Evolutionary conservation across 2,797 vertebrate species (phyloP), one percentile per base, ranked within the genome.

Genomic region (Graptemys geographica): DNA sequence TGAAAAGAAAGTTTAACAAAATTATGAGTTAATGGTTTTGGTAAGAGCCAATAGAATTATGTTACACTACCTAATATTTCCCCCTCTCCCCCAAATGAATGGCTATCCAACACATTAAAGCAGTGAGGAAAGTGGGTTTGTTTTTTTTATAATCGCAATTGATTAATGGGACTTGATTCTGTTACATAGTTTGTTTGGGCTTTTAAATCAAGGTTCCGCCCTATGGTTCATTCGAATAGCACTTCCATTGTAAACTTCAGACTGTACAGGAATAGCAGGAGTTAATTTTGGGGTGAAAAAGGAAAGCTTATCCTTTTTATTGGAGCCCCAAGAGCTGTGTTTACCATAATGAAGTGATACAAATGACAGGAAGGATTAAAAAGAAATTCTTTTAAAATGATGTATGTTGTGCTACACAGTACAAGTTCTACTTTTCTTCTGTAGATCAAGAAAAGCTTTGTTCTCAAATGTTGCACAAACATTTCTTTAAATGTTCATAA

Each of bases 241-340:
- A 72, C 37, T 72, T 25, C 37, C 69, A 72, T 10, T 72, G n/a
- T 11, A 72, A 72, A 41, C 69, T 49, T 47, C 74, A 47, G 44
- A 31, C 13, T 87, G 96, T 83, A 78, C 93, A 79, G 88, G 79
- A 93, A 95, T 95, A 95, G 93, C 95, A 95, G 95, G 97, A 97
- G 96, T 96, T 96, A 81, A 93, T 96, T 88, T 76, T 90, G 95
- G 85, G 96, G 88, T 92, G 86, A 23, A 85, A 93, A 97, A 91
- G 80, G 76, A n/a, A 88, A 95, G 94, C 80, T 93, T 78, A 79
- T 79, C 83, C 93, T 88, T 83, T 82, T 81, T 28, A 5, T n/a
- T 19, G 11, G 84, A 81, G 88, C 86, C 96, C 94, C 69, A 53
- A 87, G 85, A 55, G 81, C 84, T 83, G 88, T 79, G 47, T 89